phyloP scores from a whole-genome alignment of 2,113 vertebrate genomes.

The Protomyctophum bolini region DNA sequence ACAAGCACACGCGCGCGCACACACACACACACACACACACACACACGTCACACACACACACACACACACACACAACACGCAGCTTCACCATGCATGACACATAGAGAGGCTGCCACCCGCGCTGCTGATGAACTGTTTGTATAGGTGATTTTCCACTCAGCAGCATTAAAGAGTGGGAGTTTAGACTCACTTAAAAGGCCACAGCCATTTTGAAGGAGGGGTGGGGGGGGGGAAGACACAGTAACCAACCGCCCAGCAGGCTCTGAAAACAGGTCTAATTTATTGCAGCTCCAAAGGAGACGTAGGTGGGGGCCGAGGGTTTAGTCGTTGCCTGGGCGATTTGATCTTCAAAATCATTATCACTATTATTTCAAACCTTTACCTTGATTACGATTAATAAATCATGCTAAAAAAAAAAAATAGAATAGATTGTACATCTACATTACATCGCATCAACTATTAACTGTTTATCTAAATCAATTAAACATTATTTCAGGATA shows the following conservation, averaged over 20 bases:
- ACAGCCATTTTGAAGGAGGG: conserved; percentile 51
- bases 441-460: too few relatives aligned
- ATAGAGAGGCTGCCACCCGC: conserved; percentile 52
- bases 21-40: neutral
- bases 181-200: conserved; percentile 69
- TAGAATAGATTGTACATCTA: too few relatives aligned
- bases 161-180: conserved; percentile 70
- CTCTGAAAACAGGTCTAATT: neutral
- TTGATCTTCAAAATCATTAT: too few relatives aligned
- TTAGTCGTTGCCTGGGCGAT: conserved; percentile 13
- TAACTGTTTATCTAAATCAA: too few relatives aligned
- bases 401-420: too few relatives aligned
- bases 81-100: conserved; percentile 45
- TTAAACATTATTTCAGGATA: too few relatives aligned
- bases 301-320: conserved; percentile 21
- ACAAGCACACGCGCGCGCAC: neutral
- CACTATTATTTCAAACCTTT: too few relatives aligned
- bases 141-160: conserved; percentile 76
- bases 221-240: conserved; percentile 32
- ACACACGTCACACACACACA: neutral
- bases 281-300: conserved; percentile 2
- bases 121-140: conserved; percentile 74
- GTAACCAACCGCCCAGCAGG: conserved; percentile 3
- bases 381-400: too few relatives aligned
- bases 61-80: conserved; percentile 16